A percentile compares a stretch with the other conserved stretches of the same genome.
Evolutionary conservation across 2,888 invertebrate species (phyloP).

Genomic region (Dryomyza anilis): DNA sequence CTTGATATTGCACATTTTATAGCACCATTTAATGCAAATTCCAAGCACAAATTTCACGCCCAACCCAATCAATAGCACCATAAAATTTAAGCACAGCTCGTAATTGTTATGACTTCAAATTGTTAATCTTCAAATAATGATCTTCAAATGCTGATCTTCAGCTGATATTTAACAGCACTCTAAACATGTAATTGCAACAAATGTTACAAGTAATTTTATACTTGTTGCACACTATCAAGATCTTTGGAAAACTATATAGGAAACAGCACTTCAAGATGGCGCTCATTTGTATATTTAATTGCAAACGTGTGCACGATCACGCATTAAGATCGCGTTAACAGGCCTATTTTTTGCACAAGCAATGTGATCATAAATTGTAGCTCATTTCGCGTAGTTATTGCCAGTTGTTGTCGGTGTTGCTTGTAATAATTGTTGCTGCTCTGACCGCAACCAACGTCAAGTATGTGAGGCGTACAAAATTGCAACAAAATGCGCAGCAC

Average conservation of each 20-base stretch:
- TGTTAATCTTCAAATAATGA: no score
- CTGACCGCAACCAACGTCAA: not conserved
- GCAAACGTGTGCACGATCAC: conserved; percentile 23
- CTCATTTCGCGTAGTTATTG: conserved; percentile 3
- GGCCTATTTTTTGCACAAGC: conserved; percentile 7
- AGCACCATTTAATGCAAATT: no score
- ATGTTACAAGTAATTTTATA: conserved; percentile 3
- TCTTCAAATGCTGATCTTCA: no score
- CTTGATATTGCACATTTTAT: no score
- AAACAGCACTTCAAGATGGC: not conserved
- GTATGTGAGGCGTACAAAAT: conserved; percentile 18
- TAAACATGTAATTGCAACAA: not conserved
- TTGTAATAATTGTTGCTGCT: not conserved
- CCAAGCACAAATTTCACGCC: no score
- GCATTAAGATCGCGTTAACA: conserved; percentile 27
- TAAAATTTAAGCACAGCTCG: no score
- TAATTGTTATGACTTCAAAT: no score
- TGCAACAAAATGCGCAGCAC: conserved; percentile 12
- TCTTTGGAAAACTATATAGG: no score
- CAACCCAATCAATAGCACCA: no score
- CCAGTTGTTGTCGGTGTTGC: conserved; percentile 1
- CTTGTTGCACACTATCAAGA: not conserved
- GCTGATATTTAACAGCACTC: no score
- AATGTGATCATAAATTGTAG: conserved; percentile 19
- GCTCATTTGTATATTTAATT: conserved; percentile 17